Evolutionary conservation across 2,797 vertebrate genomes (phyloP).

Genomic region (Argentina silus): DNA sequence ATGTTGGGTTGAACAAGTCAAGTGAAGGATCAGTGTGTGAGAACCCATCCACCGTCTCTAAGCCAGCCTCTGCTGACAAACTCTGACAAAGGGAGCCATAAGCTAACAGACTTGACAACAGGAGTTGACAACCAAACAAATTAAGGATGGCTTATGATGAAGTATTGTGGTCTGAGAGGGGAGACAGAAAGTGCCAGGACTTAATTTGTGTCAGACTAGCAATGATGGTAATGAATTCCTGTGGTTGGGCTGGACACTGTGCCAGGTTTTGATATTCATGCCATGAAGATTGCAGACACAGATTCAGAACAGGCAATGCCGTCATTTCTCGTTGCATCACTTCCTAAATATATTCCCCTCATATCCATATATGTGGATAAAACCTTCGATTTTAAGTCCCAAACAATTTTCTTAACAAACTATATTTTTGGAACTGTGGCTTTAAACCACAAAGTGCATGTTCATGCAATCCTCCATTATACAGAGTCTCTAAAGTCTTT

Average conservation of each 20-base stretch:
- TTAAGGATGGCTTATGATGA: slow-evolving; percentile 78
- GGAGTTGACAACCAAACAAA: slow-evolving; percentile 73
- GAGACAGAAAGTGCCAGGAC: slow-evolving; percentile 74
- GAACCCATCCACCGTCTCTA: slow-evolving; percentile 37
- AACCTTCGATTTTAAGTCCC: slow-evolving; percentile 59
- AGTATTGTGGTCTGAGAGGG: slow-evolving; percentile 76
- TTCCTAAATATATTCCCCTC: slow-evolving; percentile 42
- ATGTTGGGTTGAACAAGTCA: slow-evolving; percentile 34
- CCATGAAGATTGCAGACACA: slow-evolving; percentile 53
- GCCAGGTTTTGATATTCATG: slow-evolving; percentile 68
- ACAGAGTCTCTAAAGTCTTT: slow-evolving; percentile 24
- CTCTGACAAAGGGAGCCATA: slow-evolving; percentile 67
- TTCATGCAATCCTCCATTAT: slow-evolving; percentile 37
- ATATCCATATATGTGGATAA: slow-evolving; percentile 44
- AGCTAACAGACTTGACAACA: slow-evolving; percentile 68
- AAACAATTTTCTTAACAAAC: slow-evolving; percentile 48
- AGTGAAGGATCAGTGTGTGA: slow-evolving; percentile 51
- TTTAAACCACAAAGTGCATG: slow-evolving; percentile 49
- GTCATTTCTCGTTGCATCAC: slow-evolving; percentile 43
- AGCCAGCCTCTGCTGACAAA: slow-evolving; percentile 49
- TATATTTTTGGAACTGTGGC: slow-evolving; percentile 38
- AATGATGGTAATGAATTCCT: slow-evolving; percentile 80
- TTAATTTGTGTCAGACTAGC: slow-evolving; percentile 78
- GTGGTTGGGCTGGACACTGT: slow-evolving; percentile 65
- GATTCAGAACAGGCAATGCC: slow-evolving; percentile 46